A percentile compares a stretch with the other conserved stretches of the same genome.
Conservation (phyloP, 2,888 invertebrate genomes). For the Cyclophora albipunctata region DNA sequence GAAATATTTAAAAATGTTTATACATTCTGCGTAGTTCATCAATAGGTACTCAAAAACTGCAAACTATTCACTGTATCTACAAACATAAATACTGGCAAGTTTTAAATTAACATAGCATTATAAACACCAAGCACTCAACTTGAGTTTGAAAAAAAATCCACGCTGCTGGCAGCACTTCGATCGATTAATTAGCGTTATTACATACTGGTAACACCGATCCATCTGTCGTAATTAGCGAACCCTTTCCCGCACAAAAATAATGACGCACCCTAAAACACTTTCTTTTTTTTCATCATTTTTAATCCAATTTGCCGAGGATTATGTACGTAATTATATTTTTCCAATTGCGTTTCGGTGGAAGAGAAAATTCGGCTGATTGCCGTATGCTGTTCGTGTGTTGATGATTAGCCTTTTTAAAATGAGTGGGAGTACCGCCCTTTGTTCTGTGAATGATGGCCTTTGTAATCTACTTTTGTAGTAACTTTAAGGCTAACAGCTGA, state of each 20-base stretch:
- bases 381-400: slow-evolving; percentile 47
- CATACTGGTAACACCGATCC: slow-evolving; percentile 62
- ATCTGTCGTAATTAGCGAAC: slow-evolving; percentile 73
- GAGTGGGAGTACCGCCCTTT: not conserved
- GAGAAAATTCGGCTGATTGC: slow-evolving; percentile 64
- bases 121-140: too few relatives aligned
- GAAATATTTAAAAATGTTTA: too few relatives aligned
- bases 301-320: slow-evolving; percentile 76
- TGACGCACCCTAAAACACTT: slow-evolving; percentile 73
- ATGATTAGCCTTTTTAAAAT: slow-evolving; percentile 65
- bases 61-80: too few relatives aligned
- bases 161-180: slow-evolving; percentile 42
- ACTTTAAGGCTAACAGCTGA: not conserved
- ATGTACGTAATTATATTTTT: slow-evolving; percentile 76
- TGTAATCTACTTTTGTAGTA: not conserved
- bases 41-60: too few relatives aligned
- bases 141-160: slow-evolving; percentile 3
- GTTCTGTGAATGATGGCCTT: not conserved
- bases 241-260: slow-evolving; percentile 69
- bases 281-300: slow-evolving; percentile 70
- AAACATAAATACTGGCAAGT: too few relatives aligned
- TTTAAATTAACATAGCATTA: too few relatives aligned
- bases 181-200: slow-evolving; percentile 74
- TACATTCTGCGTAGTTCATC: too few relatives aligned
- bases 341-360: slow-evolving; percentile 51